phyloP scores from a whole-genome alignment of 2,888 invertebrate genomes.

The Phymatocera aterrima region DNA sequence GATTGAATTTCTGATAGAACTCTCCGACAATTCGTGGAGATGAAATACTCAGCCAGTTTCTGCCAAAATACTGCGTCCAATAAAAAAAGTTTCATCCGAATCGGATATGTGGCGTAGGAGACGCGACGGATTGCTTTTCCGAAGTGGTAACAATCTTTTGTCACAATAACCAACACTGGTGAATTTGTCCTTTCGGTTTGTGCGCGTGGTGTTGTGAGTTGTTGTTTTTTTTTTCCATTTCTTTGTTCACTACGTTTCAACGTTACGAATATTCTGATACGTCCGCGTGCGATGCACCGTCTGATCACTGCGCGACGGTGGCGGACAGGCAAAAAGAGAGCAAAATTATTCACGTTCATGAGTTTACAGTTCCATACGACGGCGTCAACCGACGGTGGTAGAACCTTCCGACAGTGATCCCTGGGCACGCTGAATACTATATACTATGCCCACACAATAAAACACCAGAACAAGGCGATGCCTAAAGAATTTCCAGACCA shows the following conservation, averaged over 20 bases:
- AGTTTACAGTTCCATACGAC: slow-evolving; percentile 29
- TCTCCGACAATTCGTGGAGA: too few relatives aligned
- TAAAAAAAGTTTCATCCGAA: too few relatives aligned
- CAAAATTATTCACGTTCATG: slow-evolving; percentile 26
- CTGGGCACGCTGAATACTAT: background rate
- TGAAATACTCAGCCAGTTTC: too few relatives aligned
- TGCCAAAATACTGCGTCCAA: too few relatives aligned
- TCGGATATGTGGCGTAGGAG: too few relatives aligned
- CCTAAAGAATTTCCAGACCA: slow-evolving; percentile 35
- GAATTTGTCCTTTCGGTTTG: background rate
- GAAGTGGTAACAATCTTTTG: too few relatives aligned
- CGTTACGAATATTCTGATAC: background rate
- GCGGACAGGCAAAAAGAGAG: background rate
- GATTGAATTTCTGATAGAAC: too few relatives aligned
- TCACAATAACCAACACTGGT: too few relatives aligned
- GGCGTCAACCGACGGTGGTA: background rate
- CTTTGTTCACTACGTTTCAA: background rate
- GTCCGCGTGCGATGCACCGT: background rate
- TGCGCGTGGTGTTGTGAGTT: background rate
- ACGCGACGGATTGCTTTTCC: too few relatives aligned
- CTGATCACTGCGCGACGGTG: too few relatives aligned
- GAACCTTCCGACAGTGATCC: background rate
- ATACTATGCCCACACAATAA: background rate
- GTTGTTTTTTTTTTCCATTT: background rate
- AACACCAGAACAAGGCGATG: slow-evolving; percentile 23